Conservation (phyloP, 1,140 invertebrate genomes). For the Myzus persicae region DNA sequence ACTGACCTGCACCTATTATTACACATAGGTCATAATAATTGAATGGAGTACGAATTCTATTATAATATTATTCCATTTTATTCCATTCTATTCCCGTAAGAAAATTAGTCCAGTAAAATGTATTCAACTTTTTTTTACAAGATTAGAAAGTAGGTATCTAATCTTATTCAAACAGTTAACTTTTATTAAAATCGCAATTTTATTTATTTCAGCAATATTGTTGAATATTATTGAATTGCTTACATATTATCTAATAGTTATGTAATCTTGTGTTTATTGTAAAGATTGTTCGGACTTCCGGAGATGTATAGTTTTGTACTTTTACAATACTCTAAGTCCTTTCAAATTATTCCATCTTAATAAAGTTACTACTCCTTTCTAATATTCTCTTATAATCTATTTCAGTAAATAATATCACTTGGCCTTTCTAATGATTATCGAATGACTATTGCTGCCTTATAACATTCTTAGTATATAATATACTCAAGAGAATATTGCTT, state of each 20-base stretch:
- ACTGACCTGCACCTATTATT: not conserved
- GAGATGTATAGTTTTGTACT: not conserved
- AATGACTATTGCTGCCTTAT: not conserved
- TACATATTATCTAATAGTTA: not conserved
- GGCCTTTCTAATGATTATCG: not conserved
- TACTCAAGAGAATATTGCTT: not conserved
- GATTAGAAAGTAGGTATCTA: not conserved
- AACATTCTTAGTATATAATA: not conserved
- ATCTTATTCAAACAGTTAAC: not conserved
- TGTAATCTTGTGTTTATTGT: not conserved
- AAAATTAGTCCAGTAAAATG: not conserved
- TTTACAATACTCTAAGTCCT: not conserved
- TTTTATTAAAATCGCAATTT: not conserved
- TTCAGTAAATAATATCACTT: not conserved
- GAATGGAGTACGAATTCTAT: no score
- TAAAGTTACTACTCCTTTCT: not conserved
- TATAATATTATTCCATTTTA: not conserved
- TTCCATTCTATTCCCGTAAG: not conserved
- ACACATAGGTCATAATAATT: not conserved
- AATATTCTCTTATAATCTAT: not conserved
- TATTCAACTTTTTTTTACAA: not conserved
- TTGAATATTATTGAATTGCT: not conserved
- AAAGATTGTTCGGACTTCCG: not conserved
- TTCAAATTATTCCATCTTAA: not conserved
- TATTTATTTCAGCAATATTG: not conserved